These are phyloP conservation scores for Drosophila neotestacea DNA, from an alignment of 2,888 invertebrate species.

Conservation along the genomic window DNA sequence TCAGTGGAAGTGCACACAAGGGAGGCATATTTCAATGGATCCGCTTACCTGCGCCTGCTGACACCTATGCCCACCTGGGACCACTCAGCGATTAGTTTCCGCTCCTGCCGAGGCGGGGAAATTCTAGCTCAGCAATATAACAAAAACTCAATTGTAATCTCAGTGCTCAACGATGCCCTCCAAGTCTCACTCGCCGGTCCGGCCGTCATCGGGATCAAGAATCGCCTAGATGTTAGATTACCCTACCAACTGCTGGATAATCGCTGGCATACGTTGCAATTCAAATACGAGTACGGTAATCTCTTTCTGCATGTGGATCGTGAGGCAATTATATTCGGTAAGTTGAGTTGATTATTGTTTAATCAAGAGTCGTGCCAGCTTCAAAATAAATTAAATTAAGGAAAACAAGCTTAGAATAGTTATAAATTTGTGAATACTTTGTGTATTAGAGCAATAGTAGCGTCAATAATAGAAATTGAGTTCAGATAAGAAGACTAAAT, in stretches of 20 bases:
- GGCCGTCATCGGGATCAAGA: conserved; percentile 86
- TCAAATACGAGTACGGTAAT: conserved; percentile 85
- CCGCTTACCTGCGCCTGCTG: conserved; percentile 90
- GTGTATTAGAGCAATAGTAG: background rate
- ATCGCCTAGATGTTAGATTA: conserved; percentile 88
- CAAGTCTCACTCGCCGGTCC: conserved; percentile 86
- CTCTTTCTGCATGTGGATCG: conserved; percentile 85
- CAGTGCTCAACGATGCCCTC: conserved; percentile 87
- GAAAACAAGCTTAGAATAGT: background rate
- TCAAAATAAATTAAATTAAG: background rate
- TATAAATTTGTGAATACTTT: background rate
- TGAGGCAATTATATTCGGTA: conserved; percentile 84
- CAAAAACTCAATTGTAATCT: conserved; percentile 88
- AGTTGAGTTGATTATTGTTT: conserved; percentile 42
- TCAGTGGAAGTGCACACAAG: conserved; percentile 85
- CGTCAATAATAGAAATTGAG: background rate
- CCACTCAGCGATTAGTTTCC: conserved; percentile 93
- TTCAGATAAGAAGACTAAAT: background rate
- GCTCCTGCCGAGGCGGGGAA: conserved; percentile 91
- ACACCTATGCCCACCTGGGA: conserved; percentile 91
- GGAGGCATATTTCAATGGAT: conserved; percentile 94
- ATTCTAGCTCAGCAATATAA: conserved; percentile 90
- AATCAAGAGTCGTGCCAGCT: conserved; percentile 20
- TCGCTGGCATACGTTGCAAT: conserved; percentile 89
- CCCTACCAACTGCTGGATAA: conserved; percentile 91